phyloP scores from a whole-genome alignment of 1,140 invertebrate species.

The Proctacanthus coquilletti region DNA sequence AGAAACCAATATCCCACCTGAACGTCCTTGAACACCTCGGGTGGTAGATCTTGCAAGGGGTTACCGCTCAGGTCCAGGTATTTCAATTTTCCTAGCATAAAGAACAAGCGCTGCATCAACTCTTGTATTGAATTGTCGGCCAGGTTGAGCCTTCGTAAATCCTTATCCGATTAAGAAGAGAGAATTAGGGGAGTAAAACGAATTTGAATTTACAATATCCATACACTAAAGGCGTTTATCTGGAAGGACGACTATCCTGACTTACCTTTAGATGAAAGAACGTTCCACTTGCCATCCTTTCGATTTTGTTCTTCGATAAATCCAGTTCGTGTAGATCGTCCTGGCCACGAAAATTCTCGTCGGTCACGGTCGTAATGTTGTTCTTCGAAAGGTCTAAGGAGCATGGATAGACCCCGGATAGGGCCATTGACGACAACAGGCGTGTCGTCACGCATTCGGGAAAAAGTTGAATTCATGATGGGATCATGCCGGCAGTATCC shows the following conservation, averaged over 20 bases:
- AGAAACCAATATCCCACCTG: slow-evolving; percentile 37
- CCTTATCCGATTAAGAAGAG: slow-evolving; percentile 12
- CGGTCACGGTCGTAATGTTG: slow-evolving; percentile 56
- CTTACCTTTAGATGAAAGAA: slow-evolving; percentile 47
- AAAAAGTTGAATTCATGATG: too few relatives aligned
- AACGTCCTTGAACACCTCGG: slow-evolving; percentile 63
- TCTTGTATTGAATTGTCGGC: slow-evolving; percentile 51
- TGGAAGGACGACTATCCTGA: slow-evolving; percentile 5
- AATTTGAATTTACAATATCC: too few relatives aligned
- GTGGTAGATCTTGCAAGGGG: slow-evolving; percentile 47
- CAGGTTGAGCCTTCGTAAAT: slow-evolving; percentile 49
- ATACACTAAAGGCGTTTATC: too few relatives aligned
- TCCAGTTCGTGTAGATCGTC: slow-evolving; percentile 63
- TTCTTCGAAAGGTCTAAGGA: slow-evolving; percentile 61
- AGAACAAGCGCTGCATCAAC: slow-evolving; percentile 48
- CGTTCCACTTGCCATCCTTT: slow-evolving; percentile 54
- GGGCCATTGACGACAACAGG: too few relatives aligned
- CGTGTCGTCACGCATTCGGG: too few relatives aligned
- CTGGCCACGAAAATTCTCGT: slow-evolving; percentile 65
- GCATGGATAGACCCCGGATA: too few relatives aligned
- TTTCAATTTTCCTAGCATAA: slow-evolving; percentile 44
- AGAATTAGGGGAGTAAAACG: slow-evolving; percentile 17
- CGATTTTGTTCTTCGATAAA: slow-evolving; percentile 65
- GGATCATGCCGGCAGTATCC: too few relatives aligned
- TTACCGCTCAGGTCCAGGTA: slow-evolving; percentile 60